These are phyloP conservation scores for Trachymyrmex cornetzi DNA, from an alignment of 1,140 invertebrate species.

Conservation along the genomic window DNA sequence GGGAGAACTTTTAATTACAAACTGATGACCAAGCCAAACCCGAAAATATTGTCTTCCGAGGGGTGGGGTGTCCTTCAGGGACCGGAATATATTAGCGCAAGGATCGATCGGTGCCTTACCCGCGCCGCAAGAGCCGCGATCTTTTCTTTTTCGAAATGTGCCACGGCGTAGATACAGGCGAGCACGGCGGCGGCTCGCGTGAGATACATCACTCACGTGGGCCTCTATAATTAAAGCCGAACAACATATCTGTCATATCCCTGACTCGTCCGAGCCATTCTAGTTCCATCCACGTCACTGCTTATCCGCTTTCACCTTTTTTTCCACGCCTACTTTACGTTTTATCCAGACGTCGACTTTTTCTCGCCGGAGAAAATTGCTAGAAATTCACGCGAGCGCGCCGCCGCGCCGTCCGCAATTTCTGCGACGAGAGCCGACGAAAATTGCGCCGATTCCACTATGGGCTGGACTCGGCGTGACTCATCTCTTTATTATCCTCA, in stretches of 20 bases:
- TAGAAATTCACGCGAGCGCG: slow-evolving; percentile 61
- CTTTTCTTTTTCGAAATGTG: slow-evolving; percentile 70
- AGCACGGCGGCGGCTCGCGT: slow-evolving; percentile 64
- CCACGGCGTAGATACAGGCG: slow-evolving; percentile 20
- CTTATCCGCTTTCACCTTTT: slow-evolving; percentile 69
- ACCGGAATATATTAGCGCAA: slow-evolving; percentile 74
- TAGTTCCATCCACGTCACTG: slow-evolving; percentile 59
- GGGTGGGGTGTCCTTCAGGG: slow-evolving; percentile 71
- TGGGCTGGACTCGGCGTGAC: slow-evolving; percentile 28
- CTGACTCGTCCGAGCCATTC: slow-evolving; percentile 68
- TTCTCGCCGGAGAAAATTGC: slow-evolving; percentile 64
- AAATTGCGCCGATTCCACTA: slow-evolving; percentile 52
- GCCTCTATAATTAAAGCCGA: slow-evolving; percentile 76
- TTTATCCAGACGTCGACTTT: slow-evolving; percentile 56
- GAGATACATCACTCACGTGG: slow-evolving; percentile 72
- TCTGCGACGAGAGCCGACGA: slow-evolving; percentile 61
- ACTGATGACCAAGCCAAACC: slow-evolving; percentile 86
- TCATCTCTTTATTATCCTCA: slow-evolving; percentile 53
- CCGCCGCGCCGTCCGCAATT: slow-evolving; percentile 53
- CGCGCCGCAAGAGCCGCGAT: slow-evolving; percentile 41
- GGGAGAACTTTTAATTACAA: slow-evolving; percentile 85
- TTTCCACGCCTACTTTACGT: slow-evolving; percentile 65
- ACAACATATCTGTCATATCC: slow-evolving; percentile 76
- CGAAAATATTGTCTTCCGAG: slow-evolving; percentile 85
- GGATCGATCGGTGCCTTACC: slow-evolving; percentile 73